phyloP scores from a whole-genome alignment of 2,797 vertebrate species.

The Cossypha heuglini region DNA sequence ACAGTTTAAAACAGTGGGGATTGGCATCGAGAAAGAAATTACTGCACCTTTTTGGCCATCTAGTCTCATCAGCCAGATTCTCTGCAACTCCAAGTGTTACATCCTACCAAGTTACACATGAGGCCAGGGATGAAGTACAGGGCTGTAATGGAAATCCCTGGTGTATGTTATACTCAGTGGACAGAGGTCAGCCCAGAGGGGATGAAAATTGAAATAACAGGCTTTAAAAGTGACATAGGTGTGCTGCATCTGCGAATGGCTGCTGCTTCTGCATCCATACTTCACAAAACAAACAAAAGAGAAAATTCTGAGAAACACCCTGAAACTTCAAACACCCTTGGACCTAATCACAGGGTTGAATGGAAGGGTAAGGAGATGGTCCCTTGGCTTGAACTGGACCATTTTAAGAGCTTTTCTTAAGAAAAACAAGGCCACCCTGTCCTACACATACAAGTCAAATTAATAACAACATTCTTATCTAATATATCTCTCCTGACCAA shows the following conservation, averaged over 20 bases:
- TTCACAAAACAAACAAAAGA: background rate
- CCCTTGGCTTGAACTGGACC: background rate
- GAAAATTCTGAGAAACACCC: background rate
- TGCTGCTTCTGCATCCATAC: background rate
- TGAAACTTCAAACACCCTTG: background rate
- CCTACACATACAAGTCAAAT: background rate
- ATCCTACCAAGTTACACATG: background rate
- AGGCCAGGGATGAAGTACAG: background rate
- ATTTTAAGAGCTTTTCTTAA: background rate
- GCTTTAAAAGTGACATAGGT: background rate
- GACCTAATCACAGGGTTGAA: rapidly evolving
- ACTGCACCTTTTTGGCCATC: background rate
- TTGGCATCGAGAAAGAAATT: background rate
- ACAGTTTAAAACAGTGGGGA: background rate
- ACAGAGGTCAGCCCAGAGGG: background rate
- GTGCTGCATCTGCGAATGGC: background rate
- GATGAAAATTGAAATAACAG: background rate
- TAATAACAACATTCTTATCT: background rate
- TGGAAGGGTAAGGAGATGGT: rapidly evolving
- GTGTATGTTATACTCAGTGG: background rate
- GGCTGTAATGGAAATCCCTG: background rate
- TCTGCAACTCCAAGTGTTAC: background rate
- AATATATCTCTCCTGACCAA: background rate
- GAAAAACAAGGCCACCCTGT: background rate
- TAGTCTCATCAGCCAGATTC: background rate